phyloP scores from a whole-genome alignment of 2,888 invertebrate genomes.

The Xanthorhoe designata region DNA sequence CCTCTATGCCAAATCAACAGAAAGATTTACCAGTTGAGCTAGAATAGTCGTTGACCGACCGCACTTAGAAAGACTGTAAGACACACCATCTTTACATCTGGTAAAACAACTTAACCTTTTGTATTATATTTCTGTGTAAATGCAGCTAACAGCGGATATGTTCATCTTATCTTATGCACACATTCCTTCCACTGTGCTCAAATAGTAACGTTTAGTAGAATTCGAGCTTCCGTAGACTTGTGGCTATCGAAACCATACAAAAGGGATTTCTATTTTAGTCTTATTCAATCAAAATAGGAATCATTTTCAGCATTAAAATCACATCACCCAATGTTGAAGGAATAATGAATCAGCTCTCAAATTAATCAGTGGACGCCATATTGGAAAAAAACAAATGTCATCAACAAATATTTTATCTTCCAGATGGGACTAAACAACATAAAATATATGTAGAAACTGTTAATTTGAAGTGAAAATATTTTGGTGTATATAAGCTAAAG shows the following conservation, averaged over 20 bases:
- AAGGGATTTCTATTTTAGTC: not conserved
- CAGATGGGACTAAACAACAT: too few relatives aligned
- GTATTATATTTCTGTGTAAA: constrained; percentile 7
- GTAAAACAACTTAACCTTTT: too few relatives aligned
- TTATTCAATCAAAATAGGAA: too few relatives aligned
- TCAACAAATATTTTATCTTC: too few relatives aligned
- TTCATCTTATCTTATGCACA: constrained; percentile 77
- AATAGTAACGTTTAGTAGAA: constrained; percentile 67
- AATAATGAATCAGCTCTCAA: too few relatives aligned
- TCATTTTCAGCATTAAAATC: too few relatives aligned
- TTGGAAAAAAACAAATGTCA: too few relatives aligned
- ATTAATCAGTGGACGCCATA: too few relatives aligned
- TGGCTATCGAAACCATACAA: constrained; percentile 22
- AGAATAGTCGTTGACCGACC: not conserved
- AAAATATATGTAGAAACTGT: too few relatives aligned
- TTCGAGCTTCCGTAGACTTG: constrained; percentile 19
- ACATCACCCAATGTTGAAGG: too few relatives aligned
- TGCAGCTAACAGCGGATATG: constrained; percentile 31
- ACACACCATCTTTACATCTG: not conserved
- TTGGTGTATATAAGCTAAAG: not conserved
- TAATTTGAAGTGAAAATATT: too few relatives aligned
- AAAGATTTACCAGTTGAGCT: not conserved
- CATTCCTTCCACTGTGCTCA: constrained; percentile 91
- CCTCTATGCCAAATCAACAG: too few relatives aligned
- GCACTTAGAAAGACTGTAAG: constrained; percentile 15